Percentiles rank a stretch among this genome's conserved stretches.
These are phyloP conservation scores for Ctenomys sociabilis DNA, from an alignment of 2,113 vertebrate species.

Conservation along the genomic window DNA sequence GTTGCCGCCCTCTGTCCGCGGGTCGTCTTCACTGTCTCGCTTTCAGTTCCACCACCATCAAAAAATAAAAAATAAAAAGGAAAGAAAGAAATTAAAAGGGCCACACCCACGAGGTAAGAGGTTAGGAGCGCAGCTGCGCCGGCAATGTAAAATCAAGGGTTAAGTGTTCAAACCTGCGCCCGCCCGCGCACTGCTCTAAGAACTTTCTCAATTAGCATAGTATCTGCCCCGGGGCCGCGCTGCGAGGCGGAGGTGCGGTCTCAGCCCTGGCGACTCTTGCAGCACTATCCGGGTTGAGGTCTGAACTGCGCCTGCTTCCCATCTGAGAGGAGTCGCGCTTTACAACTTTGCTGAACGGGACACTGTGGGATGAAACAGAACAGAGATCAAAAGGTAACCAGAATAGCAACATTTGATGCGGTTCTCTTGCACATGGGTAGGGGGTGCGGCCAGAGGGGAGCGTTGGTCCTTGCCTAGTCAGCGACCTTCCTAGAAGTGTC, in stretches of 20 bases:
- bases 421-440: background rate
- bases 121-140: background rate
- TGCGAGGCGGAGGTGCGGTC: conserved; percentile 13
- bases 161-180: conserved; percentile 50
- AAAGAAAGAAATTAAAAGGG: background rate
- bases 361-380: conserved; percentile 74
- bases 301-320: conserved; percentile 28
- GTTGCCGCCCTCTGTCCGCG: background rate
- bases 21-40: background rate
- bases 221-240: conserved; percentile 69
- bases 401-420: background rate
- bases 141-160: conserved; percentile 49
- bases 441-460: background rate
- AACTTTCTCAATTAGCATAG: conserved; percentile 78
- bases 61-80: background rate
- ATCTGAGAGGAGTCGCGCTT: background rate
- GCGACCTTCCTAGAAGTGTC: background rate
- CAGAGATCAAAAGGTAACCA: conserved; percentile 75
- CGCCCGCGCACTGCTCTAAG: background rate
- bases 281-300: background rate
- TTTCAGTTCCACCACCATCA: background rate
- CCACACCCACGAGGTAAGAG: background rate
- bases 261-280: background rate
- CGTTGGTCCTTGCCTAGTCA: background rate
- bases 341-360: background rate